phyloP scores from a whole-genome alignment of 1,140 invertebrate species.

The Notospermus geniculatus region DNA sequence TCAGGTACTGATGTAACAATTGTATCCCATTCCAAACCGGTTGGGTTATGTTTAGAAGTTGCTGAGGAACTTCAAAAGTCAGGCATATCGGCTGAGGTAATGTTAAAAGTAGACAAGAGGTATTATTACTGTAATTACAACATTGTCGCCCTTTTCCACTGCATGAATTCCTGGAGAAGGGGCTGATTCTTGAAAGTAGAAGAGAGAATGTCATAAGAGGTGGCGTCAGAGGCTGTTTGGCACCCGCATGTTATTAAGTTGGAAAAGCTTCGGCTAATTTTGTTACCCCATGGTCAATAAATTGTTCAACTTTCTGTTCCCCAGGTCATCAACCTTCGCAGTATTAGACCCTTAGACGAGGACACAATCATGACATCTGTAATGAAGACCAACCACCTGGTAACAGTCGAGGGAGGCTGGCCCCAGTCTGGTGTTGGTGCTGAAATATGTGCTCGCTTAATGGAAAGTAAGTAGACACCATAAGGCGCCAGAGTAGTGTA shows the following conservation, averaged over 20 bases:
- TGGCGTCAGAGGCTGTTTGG: too few species aligned
- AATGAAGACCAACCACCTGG: constrained; percentile 89
- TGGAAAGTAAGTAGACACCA: constrained; percentile 82
- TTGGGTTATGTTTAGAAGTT: constrained; percentile 82
- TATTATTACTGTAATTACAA: too few species aligned
- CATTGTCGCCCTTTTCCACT: too few species aligned
- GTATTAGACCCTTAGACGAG: constrained; percentile 88
- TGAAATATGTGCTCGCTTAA: constrained; percentile 89
- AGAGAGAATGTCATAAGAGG: too few species aligned
- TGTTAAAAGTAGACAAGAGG: too few species aligned
- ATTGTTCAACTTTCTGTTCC: constrained; percentile 13
- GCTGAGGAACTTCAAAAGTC: constrained; percentile 75
- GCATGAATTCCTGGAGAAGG: too few species aligned
- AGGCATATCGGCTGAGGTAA: constrained; percentile 77
- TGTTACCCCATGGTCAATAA: too few species aligned
- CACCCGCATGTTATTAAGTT: too few species aligned
- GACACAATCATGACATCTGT: constrained; percentile 87
- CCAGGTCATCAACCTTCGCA: constrained; percentile 87
- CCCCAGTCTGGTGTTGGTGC: constrained; percentile 85
- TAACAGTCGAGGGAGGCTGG: constrained; percentile 97
- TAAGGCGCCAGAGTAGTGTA: too few species aligned
- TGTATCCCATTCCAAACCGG: constrained; percentile 86
- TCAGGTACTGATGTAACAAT: constrained; percentile 87
- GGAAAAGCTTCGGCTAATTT: too few species aligned
- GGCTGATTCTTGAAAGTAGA: too few species aligned